phyloP scores from a whole-genome alignment of 2,113 vertebrate genomes.

The Elachura formosa region DNA sequence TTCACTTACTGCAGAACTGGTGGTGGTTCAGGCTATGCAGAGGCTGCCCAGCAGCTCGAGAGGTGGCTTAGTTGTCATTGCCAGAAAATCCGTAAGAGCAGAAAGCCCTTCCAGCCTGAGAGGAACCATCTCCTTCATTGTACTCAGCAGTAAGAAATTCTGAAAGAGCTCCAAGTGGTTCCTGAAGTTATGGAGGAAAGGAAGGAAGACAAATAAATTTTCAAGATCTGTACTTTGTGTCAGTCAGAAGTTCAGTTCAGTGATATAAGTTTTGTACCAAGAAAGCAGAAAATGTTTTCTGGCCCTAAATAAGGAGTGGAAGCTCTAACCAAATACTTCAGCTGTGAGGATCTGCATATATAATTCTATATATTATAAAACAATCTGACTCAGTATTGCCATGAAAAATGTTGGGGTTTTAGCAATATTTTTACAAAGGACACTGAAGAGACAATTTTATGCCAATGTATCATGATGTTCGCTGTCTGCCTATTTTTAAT shows the following conservation, averaged over 20 bases:
- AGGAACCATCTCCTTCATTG: neutral
- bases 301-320: neutral
- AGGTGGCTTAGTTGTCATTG: neutral
- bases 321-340: neutral
- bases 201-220: neutral
- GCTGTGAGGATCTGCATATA: neutral
- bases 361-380: conserved; percentile 1
- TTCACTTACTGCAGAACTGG: neutral
- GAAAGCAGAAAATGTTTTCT: neutral
- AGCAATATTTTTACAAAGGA: conserved; percentile 43
- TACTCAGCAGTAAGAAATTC: neutral
- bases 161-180: neutral
- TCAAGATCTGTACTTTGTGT: neutral
- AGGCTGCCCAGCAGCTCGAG: neutral
- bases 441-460: conserved; percentile 44
- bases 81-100: neutral
- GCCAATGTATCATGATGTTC: conserved; percentile 46
- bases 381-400: conserved; percentile 48
- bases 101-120: neutral
- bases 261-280: neutral
- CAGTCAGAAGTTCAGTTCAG: neutral
- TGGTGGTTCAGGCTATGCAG: neutral
- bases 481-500: conserved; percentile 51
- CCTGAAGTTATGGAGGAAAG: neutral
- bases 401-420: conserved; percentile 13